Evolutionary conservation across 2,797 vertebrate genomes (phyloP).

Genomic region (Parauchenoglanis punctatus): DNA sequence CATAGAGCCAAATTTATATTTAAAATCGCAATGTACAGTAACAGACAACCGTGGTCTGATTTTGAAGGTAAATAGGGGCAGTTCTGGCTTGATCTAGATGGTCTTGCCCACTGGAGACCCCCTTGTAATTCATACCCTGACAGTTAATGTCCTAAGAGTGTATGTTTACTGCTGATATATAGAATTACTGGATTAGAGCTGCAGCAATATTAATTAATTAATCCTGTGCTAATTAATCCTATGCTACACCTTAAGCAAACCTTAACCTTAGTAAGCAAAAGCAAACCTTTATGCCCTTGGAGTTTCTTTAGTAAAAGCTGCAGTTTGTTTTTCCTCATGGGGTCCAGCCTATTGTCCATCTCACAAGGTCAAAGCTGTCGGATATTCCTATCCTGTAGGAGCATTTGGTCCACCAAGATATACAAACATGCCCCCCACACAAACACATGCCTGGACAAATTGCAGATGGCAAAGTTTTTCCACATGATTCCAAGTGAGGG

Average conservation of each 20-base stretch:
- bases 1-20: neutral
- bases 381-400: neutral
- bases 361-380: neutral
- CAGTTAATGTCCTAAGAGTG: neutral
- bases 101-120: neutral
- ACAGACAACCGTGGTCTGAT: neutral
- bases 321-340: neutral
- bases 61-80: neutral
- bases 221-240: neutral
- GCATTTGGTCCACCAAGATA: neutral
- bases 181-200: neutral
- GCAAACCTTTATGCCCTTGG: neutral
- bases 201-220: neutral
- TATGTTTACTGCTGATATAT: neutral
- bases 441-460: conserved; percentile 12
- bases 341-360: neutral
- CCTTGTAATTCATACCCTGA: neutral
- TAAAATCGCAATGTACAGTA: neutral
- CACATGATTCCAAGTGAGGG: conserved; percentile 5
- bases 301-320: neutral
- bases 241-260: neutral
- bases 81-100: neutral
- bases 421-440: neutral
- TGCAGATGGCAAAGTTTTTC: conserved; percentile 47
- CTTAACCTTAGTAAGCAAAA: neutral